phyloP scores from a whole-genome alignment of 2,888 invertebrate genomes.

The Melanostoma scalare region DNA sequence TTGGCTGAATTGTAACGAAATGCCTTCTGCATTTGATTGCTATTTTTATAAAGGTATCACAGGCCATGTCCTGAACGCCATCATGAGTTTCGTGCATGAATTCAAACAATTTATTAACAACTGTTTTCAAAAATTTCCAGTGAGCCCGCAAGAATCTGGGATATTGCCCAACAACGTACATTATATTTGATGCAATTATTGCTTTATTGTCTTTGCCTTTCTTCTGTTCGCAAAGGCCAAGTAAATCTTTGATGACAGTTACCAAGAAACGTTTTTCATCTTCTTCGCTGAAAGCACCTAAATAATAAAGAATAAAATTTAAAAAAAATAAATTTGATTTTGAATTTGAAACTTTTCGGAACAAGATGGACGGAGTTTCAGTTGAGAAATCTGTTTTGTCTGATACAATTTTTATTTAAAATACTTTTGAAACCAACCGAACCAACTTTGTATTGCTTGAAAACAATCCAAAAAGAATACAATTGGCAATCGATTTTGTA shows the following conservation, averaged over 20 bases:
- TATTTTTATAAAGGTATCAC: slow-evolving; percentile 99
- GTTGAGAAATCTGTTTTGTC: too few species aligned
- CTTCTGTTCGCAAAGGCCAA: slow-evolving; percentile 99
- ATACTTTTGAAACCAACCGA: too few species aligned
- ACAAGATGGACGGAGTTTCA: too few species aligned
- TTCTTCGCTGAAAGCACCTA: slow-evolving; percentile 96
- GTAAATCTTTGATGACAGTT: slow-evolving; percentile 98
- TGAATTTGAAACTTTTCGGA: too few species aligned
- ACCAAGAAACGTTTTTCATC: slow-evolving; percentile 99
- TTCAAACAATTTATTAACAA: slow-evolving; percentile 99
- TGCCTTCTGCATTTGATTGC: slow-evolving; percentile 98
- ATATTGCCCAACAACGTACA: slow-evolving; percentile 99
- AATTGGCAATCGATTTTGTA: too few species aligned
- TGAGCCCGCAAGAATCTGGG: slow-evolving; percentile 99
- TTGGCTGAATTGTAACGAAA: slow-evolving; percentile 97
- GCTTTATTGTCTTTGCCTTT: slow-evolving; percentile 99
- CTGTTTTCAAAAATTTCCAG: slow-evolving; percentile 99
- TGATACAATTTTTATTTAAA: too few species aligned
- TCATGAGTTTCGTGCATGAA: slow-evolving; percentile 99
- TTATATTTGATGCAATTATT: slow-evolving; percentile 99
- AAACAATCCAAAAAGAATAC: too few species aligned
- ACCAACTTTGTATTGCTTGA: too few species aligned
- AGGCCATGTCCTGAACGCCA: slow-evolving; percentile 99
- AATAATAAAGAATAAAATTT: slow-evolving; percentile 30
- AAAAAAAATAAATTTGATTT: neutral